phyloP scores from a whole-genome alignment of 2,888 invertebrate genomes.

The Dasypolia templi region DNA sequence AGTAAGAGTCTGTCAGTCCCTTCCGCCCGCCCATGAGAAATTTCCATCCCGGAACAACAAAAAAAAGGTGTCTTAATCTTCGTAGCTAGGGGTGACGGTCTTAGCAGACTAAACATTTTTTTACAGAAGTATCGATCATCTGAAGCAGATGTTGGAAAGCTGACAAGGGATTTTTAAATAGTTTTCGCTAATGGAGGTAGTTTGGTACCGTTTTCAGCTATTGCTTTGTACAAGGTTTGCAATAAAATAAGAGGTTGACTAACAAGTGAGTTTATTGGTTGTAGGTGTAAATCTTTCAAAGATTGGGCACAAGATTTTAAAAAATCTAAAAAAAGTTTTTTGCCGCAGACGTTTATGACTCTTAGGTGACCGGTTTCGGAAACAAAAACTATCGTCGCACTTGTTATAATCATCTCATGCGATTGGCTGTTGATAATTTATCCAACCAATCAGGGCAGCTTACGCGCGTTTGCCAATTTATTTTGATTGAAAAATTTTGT shows the following conservation, averaged over 20 bases:
- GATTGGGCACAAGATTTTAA: background rate
- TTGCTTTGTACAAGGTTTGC: background rate
- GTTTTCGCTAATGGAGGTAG: background rate
- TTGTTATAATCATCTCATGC: background rate
- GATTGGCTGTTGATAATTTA: background rate
- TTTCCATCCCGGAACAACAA: no score
- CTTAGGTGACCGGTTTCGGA: background rate
- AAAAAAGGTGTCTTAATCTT: no score
- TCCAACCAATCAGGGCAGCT: background rate
- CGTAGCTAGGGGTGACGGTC: no score
- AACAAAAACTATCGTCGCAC: background rate
- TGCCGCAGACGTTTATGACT: background rate
- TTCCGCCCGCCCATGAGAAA: no score
- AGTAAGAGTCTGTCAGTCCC: no score
- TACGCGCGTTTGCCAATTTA: background rate
- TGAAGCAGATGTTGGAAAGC: background rate
- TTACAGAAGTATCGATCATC: no score
- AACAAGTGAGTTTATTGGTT: no score
- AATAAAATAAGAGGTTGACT: no score
- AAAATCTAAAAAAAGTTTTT: background rate
- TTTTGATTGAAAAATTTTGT: background rate
- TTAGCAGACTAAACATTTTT: no score
- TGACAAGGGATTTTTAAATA: background rate
- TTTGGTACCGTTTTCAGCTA: background rate
- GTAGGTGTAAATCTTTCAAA: no score